Evolutionary conservation across 2,888 invertebrate genomes (phyloP).

Genomic region (Dicyrtoma fusca): DNA sequence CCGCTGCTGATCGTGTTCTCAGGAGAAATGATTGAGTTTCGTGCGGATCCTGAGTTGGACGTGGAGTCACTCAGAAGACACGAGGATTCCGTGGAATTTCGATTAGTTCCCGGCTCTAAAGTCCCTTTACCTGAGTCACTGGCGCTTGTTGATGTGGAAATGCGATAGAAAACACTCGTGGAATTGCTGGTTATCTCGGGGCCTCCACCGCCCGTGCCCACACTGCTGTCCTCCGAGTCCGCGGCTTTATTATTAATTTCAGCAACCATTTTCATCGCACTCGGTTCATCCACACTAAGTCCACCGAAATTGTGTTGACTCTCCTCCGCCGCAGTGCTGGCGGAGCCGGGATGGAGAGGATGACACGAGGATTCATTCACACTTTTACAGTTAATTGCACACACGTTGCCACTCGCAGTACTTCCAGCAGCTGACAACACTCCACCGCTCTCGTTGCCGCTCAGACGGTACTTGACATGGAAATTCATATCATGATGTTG

Average conservation of each 20-base stretch:
- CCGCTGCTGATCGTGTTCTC: constrained; percentile 34
- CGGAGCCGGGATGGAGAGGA: too few relatives aligned
- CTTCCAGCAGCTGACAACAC: too few relatives aligned
- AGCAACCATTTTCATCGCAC: neutral
- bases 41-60: constrained; percentile 38
- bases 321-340: too few relatives aligned
- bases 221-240: neutral
- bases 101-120: constrained; percentile 55
- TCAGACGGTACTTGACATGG: constrained; percentile 6
- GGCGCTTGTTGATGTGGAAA: constrained; percentile 51
- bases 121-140: constrained; percentile 57
- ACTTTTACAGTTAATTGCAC: neutral
- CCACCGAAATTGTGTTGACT: neutral
- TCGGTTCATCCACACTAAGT: neutral
- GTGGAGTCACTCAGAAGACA: constrained; percentile 51
- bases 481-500: constrained; percentile 22
- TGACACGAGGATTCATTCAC: too few relatives aligned
- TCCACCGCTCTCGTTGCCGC: neutral
- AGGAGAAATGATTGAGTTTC: constrained; percentile 56
- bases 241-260: constrained; percentile 11
- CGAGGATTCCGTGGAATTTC: constrained; percentile 55
- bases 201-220: neutral
- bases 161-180: constrained; percentile 42
- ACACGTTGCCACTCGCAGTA: neutral
- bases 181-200: neutral